These are phyloP conservation scores for Sebastes steindachneri DNA, from an alignment of 2,797 vertebrate genomes.

Conservation along the genomic window DNA sequence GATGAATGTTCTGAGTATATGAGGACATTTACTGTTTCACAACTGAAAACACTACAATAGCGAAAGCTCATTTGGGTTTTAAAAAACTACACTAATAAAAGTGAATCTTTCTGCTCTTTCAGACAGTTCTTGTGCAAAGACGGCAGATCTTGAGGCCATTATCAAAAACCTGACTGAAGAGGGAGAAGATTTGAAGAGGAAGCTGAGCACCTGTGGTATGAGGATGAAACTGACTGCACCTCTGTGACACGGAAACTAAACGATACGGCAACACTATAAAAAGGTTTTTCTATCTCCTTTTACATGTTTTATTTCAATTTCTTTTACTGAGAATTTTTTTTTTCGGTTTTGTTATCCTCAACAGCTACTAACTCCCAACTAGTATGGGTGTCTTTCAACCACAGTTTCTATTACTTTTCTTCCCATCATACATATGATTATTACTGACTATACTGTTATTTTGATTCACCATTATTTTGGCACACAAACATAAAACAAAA, in stretches of 20 bases:
- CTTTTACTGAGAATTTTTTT: too few relatives aligned
- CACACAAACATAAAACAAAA: too few relatives aligned
- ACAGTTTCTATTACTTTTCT: conserved; percentile 33
- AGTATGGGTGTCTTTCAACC: conserved; percentile 23
- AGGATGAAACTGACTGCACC: not conserved
- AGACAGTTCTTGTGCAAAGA: rapidly evolving
- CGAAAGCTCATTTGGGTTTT: too few relatives aligned
- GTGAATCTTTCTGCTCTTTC: too few relatives aligned
- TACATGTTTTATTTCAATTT: not conserved
- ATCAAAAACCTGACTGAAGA: not conserved
- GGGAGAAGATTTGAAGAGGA: not conserved
- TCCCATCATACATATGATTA: too few relatives aligned
- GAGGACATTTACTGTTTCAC: too few relatives aligned
- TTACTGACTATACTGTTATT: too few relatives aligned
- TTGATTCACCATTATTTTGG: too few relatives aligned
- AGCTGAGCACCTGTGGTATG: not conserved
- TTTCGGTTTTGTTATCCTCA: too few relatives aligned
- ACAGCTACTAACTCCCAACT: not conserved
- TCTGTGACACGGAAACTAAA: not conserved
- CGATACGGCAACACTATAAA: not conserved
- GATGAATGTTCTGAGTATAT: not conserved
- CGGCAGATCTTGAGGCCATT: not conserved
- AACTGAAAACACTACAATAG: too few relatives aligned
- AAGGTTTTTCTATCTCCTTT: not conserved
- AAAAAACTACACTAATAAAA: too few relatives aligned